Evolutionary conservation across 2,888 invertebrate genomes (phyloP), one percentile per base, ranked within the genome.

Genomic region (Pyrrhosoma nymphula): DNA sequence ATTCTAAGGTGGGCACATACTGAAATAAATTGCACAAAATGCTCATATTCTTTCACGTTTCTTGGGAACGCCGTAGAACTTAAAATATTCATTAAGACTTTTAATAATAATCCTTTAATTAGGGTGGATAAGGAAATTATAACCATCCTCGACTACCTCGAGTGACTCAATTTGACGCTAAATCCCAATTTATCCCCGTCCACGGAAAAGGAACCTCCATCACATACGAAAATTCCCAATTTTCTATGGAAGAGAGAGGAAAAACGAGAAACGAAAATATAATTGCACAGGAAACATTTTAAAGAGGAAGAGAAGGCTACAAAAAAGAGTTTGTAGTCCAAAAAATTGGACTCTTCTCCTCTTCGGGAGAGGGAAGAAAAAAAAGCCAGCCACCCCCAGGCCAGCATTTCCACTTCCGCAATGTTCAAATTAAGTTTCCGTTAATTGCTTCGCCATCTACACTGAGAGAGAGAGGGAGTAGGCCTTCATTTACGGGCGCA

Each of bases 401-500:
- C 23, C 69, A 69, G 69, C 69, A 69, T 69, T 69, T 69, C 69
- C 69, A 69, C 69, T 69, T 69, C 69, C 69, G 69, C 69, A 69
- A 69, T 91, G 91, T 63, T 63, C 60, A 60, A 91, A 91, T 91
- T 91, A 91, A 91, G 91, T 91, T 91, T 63, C 91, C 39, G 91
- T 91, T 91, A 91, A 91, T 91, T 91, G 91, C 35, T 60, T 26
- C 56, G 35, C 63, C 91, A 91, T 91, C 63, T 63, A 63, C 91
- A 91, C 60, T 60, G 35, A 91, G 35, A 91, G 91, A 91, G 91
- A 47, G 47, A 47, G 47, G 47, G 47, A 47, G 47, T 47, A 47
- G 47, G 47, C 91, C 63, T 91, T 91, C 91, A 63, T 63, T 91
- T 91, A 91, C 91, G 63, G 60, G 47, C 56, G 90, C 56, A 90